A percentile compares a stretch with the other conserved stretches of the same genome.
These are phyloP conservation scores for Tricholaema leucomelas DNA, from an alignment of 2,113 vertebrate species.

Conservation along the genomic window DNA sequence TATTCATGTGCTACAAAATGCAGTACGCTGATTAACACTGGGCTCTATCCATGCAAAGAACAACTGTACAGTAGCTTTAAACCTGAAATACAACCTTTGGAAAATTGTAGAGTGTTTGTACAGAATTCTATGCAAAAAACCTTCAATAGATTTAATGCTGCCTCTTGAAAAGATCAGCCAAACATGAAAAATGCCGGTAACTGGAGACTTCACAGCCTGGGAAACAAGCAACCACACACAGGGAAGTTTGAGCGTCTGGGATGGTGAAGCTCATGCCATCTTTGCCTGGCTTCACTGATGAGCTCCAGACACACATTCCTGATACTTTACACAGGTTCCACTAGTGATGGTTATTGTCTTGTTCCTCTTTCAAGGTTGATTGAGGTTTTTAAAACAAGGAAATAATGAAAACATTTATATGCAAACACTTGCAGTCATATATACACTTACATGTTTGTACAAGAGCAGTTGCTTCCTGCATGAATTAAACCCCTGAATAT, in stretches of 20 bases:
- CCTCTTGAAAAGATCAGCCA: neutral
- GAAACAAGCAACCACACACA: neutral
- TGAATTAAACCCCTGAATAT: neutral
- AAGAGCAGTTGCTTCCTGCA: neutral
- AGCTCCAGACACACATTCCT: neutral
- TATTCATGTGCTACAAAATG: neutral
- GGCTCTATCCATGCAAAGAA: neutral
- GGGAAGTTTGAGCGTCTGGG: neutral
- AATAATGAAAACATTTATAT: neutral
- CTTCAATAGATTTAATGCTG: neutral
- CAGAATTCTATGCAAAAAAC: neutral
- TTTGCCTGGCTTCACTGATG: neutral
- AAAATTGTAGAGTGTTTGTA: neutral
- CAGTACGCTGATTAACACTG: neutral
- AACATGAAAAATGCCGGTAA: neutral
- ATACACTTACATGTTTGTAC: neutral
- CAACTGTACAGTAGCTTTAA: neutral
- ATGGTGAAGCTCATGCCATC: neutral
- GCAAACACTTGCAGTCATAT: neutral
- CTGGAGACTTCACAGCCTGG: neutral
- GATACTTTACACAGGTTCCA: neutral
- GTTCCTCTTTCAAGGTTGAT: neutral
- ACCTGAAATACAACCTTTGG: neutral
- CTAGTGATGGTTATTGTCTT: neutral
- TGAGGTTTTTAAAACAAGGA: neutral